Conservation (phyloP, 2,888 invertebrate species). For the Melangyna quadrimaculata region DNA sequence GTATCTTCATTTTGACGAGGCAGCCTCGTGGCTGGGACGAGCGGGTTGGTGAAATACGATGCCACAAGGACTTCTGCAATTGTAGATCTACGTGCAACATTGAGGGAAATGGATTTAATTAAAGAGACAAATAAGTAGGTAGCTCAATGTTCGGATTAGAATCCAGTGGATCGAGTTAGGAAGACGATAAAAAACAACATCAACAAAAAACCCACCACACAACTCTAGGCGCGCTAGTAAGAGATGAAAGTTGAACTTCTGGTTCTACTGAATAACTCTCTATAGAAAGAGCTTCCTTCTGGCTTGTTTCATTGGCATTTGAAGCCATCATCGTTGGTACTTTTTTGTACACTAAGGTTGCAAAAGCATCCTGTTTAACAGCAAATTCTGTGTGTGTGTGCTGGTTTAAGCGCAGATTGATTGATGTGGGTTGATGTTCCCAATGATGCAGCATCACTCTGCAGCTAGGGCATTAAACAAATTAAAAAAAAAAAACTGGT, state of each 20-base stretch:
- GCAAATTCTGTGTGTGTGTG: constrained; percentile 24
- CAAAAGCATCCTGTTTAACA: constrained; percentile 54
- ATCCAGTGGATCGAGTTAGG: constrained; percentile 60
- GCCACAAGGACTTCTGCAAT: constrained; percentile 40
- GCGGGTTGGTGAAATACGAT: constrained; percentile 33
- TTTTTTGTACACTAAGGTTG: not conserved
- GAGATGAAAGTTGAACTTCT: constrained; percentile 69
- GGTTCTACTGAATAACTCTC: constrained; percentile 39
- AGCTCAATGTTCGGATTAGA: constrained; percentile 60
- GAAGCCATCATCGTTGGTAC: not conserved
- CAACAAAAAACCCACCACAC: constrained; percentile 31
- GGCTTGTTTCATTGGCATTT: constrained; percentile 10
- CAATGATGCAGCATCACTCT: constrained; percentile 39
- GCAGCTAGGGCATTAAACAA: constrained; percentile 24
- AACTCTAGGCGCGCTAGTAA: constrained; percentile 1
- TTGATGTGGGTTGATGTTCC: constrained; percentile 69
- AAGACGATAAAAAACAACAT: not conserved
- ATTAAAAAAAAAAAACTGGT: constrained; percentile 21
- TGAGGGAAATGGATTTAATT: constrained; percentile 61
- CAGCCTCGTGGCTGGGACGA: constrained; percentile 12
- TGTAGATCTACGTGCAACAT: not conserved
- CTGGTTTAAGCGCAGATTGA: constrained; percentile 52
- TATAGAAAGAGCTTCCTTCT: constrained; percentile 19
- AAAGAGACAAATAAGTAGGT: constrained; percentile 65
- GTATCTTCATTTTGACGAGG: constrained; percentile 13